These are phyloP conservation scores for Platichthys stellatus DNA, from an alignment of 2,113 vertebrate genomes.

Conservation along the genomic window DNA sequence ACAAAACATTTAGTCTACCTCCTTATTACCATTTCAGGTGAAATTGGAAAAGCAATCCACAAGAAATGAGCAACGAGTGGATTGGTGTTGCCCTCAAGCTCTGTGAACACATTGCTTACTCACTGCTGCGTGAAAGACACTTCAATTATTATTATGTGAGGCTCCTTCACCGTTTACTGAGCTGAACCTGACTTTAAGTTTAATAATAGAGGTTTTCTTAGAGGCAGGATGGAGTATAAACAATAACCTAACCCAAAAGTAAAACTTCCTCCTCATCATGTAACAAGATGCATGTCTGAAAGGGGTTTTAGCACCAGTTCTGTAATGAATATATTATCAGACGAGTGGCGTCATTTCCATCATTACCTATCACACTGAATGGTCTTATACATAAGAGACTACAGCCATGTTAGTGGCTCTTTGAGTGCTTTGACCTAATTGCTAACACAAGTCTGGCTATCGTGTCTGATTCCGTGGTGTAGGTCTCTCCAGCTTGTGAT, in stretches of 20 bases:
- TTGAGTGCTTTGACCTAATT: not conserved
- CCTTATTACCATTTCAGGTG: not conserved
- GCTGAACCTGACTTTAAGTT: not conserved
- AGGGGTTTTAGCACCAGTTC: too few relatives aligned
- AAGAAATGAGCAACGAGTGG: not conserved
- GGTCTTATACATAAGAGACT: not conserved
- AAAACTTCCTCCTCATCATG: not conserved
- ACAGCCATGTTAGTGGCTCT: not conserved
- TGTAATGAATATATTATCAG: not conserved
- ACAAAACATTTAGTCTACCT: not conserved
- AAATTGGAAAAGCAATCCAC: not conserved
- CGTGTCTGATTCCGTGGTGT: too few relatives aligned
- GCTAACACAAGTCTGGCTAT: not conserved
- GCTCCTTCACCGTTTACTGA: not conserved
- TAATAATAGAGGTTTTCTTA: not conserved
- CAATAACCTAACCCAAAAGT: too few relatives aligned
- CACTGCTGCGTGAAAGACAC: not conserved
- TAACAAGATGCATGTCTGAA: not conserved
- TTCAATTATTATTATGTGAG: not conserved
- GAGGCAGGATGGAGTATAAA: not conserved
- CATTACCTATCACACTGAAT: too few relatives aligned
- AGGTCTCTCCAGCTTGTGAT: too few relatives aligned
- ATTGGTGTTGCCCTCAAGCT: not conserved
- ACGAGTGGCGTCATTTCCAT: not conserved
- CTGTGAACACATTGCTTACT: not conserved